These are phyloP conservation scores for Nycteola revayana DNA, from an alignment of 2,888 invertebrate genomes.

Conservation along the genomic window DNA sequence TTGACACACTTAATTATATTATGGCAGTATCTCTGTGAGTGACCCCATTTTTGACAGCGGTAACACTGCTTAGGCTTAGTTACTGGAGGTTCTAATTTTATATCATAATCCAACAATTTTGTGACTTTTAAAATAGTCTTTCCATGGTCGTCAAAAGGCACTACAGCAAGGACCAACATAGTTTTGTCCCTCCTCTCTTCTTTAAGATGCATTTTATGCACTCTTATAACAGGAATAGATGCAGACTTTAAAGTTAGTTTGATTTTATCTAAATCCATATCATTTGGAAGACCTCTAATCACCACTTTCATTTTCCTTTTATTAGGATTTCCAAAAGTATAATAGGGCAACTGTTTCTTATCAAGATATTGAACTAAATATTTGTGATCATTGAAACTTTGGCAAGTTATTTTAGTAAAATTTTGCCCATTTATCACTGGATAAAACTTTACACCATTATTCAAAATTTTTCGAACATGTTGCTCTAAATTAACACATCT, in stretches of 20 bases:
- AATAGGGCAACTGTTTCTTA: constrained; percentile 48
- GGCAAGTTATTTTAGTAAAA: constrained; percentile 44
- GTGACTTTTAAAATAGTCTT: constrained; percentile 40
- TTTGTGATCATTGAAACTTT: constrained; percentile 44
- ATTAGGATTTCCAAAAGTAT: constrained; percentile 53
- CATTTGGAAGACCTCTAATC: constrained; percentile 49
- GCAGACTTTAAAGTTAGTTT: constrained; percentile 42
- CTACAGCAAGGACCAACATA: constrained; percentile 46
- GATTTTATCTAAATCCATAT: constrained; percentile 38
- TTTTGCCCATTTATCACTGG: constrained; percentile 30
- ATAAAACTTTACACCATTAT: constrained; percentile 42
- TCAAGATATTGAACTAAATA: constrained; percentile 46
- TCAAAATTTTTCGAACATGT: constrained; percentile 40
- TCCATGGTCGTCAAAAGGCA: constrained; percentile 44
- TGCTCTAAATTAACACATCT: constrained; percentile 31
- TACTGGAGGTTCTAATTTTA: constrained; percentile 52
- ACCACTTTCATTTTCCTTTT: constrained; percentile 56
- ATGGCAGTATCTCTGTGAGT: constrained; percentile 58
- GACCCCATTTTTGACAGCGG: constrained; percentile 68
- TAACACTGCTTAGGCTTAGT: constrained; percentile 54
- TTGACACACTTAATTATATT: constrained; percentile 57
- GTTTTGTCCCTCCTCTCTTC: constrained; percentile 30
- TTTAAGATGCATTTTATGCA: constrained; percentile 52
- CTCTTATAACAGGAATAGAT: constrained; percentile 47
- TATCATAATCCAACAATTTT: constrained; percentile 40